Evolutionary conservation across 1,140 invertebrate species (phyloP), one percentile per base, ranked within the genome.

Genomic region (Apocrypta bakeri): DNA sequence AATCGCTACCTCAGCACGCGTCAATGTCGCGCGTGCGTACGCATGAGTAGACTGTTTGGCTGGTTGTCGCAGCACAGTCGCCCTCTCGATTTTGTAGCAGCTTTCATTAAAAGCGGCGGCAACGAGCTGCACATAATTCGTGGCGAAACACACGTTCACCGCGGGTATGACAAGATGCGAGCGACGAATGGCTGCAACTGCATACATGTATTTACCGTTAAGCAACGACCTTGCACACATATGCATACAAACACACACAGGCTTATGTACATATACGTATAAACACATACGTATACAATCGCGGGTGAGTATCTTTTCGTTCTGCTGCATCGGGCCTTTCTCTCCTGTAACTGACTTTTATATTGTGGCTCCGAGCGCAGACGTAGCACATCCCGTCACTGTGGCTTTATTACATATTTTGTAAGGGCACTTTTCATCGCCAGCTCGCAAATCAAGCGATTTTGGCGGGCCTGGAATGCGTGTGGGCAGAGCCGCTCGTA

Each of bases 21-120:
- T n/a, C 4, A 48, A 48, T 4, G 27, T 42, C 37, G 17, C 24
- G 48, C 14, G 24, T 33, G 37, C 37, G 24, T 24, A 73, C 37
- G n/a, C 71, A 73, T 73, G 14, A 40, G 14, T 2, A 21, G 40
- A 42, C 40, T 8, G 11, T 8, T 17, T 7, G 71, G n/a, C 7
- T 40, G 71, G 0, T 48, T 69, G 78, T 86, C 77, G 83, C 85
- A 56, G 3, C 33, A 4, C 33, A 37, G 3, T 37, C 33, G 3
- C 33, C 33, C 33, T 37, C 33, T 37, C 33, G 33, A 37, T 37
- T 37, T 37, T 37, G 9, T 37, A 37, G 48, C 48, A 83, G 48
- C 42, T 85, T 85, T 87, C 85, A 87, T 87, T 85, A 84, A 87
- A 56, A 85, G 81, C 27, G 74, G 25, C 79, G 81, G 76, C 84